These are phyloP conservation scores for Colostygia pectinataria DNA, from an alignment of 2,888 invertebrate species.

Conservation along the genomic window DNA sequence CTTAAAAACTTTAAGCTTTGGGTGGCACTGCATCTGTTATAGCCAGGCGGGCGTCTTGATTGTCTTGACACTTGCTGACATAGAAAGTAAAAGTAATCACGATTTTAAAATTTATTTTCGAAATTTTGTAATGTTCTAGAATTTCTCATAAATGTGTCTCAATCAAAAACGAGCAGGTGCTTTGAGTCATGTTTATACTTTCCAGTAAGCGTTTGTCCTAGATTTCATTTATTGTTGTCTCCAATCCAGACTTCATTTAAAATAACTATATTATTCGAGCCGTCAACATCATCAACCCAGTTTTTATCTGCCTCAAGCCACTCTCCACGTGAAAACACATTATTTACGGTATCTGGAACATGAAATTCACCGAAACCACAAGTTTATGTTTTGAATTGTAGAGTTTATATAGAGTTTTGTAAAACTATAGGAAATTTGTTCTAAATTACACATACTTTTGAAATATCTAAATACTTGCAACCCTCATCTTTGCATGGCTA, in stretches of 20 bases:
- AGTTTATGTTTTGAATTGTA: conserved; percentile 13
- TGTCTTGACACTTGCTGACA: too few species aligned
- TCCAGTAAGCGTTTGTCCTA: conserved; percentile 22
- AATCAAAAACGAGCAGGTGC: background rate
- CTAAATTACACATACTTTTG: background rate
- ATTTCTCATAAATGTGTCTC: conserved; percentile 1
- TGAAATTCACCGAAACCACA: conserved; percentile 35
- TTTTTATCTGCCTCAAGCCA: conserved; percentile 30
- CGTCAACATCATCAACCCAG: conserved; percentile 41
- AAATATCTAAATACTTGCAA: background rate
- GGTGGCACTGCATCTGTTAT: too few species aligned
- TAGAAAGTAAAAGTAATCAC: too few species aligned
- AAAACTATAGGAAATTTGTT: background rate
- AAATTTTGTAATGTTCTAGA: background rate
- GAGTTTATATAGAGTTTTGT: conserved; percentile 1
- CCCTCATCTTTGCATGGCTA: too few species aligned
- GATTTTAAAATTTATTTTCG: too few species aligned
- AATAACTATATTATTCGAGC: conserved; percentile 32
- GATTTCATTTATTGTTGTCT: conserved; percentile 37
- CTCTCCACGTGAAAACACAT: conserved; percentile 39
- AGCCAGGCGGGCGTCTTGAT: too few species aligned
- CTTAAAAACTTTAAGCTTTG: too few species aligned
- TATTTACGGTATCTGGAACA: conserved; percentile 42
- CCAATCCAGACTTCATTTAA: conserved; percentile 39
- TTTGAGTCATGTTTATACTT: conserved; percentile 5